Conservation (phyloP, 2,888 invertebrate species). For the Aphrophora alni region DNA sequence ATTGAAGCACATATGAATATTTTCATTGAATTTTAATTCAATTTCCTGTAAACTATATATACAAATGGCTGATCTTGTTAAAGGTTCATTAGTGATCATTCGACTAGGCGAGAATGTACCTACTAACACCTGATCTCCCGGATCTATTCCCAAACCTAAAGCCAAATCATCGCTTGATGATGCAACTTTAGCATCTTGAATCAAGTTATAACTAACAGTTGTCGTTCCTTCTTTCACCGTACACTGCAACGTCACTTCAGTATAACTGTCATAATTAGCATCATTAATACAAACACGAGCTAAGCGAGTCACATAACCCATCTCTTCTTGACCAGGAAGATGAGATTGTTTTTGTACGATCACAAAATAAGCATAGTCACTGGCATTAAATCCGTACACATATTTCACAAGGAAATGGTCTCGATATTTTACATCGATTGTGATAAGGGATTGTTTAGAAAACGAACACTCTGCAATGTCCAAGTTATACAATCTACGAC, state of each 20-base stretch:
- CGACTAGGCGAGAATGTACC: slow-evolving; percentile 90
- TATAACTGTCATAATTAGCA: slow-evolving; percentile 94
- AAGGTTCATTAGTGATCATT: slow-evolving; percentile 84
- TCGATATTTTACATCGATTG: slow-evolving; percentile 91
- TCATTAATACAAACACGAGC: slow-evolving; percentile 95
- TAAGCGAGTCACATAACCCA: slow-evolving; percentile 87
- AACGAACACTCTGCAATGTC: slow-evolving; percentile 84
- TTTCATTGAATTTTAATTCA: slow-evolving; percentile 92
- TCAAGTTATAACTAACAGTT: slow-evolving; percentile 79
- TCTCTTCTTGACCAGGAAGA: slow-evolving; percentile 85
- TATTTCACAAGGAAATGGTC: slow-evolving; percentile 97
- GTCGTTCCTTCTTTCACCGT: slow-evolving; percentile 67
- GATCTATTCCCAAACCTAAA: slow-evolving; percentile 79
- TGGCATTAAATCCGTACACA: slow-evolving; percentile 94
- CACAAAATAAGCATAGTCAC: slow-evolving; percentile 94
- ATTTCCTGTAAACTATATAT: slow-evolving; percentile 90
- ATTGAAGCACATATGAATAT: slow-evolving; percentile 97
- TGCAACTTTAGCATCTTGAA: slow-evolving; percentile 91
- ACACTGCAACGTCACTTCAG: slow-evolving; percentile 94
- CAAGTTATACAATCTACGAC: slow-evolving; percentile 79
- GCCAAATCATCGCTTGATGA: slow-evolving; percentile 84
- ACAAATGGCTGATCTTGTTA: slow-evolving; percentile 87
- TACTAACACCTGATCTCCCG: slow-evolving; percentile 82
- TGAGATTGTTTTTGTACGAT: slow-evolving; percentile 94
- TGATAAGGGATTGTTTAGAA: slow-evolving; percentile 82